phyloP scores from a whole-genome alignment of 2,797 vertebrate species.

The Epinephelus coioides region DNA sequence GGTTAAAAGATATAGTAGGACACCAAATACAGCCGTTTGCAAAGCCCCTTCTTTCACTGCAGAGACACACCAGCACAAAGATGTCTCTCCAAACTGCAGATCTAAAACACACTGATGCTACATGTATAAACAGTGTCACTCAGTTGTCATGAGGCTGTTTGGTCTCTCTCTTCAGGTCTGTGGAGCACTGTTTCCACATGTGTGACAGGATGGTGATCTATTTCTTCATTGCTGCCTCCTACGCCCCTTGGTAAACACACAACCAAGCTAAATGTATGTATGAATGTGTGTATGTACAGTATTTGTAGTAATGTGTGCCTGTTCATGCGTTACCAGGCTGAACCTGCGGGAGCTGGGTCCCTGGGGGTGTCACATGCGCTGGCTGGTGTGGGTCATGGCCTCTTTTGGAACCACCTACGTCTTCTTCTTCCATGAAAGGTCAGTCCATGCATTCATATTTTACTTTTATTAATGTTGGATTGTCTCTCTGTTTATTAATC shows the following conservation, averaged over 20 bases:
- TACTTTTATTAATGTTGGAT: neutral
- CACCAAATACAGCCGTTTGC: neutral
- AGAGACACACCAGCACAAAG: neutral
- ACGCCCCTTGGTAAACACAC: constrained; percentile 93
- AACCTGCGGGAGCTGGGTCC: constrained; percentile 95
- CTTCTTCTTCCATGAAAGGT: constrained; percentile 98
- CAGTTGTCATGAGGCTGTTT: constrained; percentile 29
- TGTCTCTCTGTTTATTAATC: neutral
- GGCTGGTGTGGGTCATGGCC: constrained; percentile 98
- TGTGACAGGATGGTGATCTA: constrained; percentile 97
- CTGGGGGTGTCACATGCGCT: constrained; percentile 97
- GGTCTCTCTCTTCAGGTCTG: constrained; percentile 83
- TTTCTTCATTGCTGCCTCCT: constrained; percentile 97
- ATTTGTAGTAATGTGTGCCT: constrained; percentile 10
- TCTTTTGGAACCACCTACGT: constrained; percentile 92
- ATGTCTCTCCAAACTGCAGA: neutral
- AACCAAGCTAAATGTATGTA: constrained; percentile 1
- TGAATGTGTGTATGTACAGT: neutral
- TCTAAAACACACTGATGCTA: constrained; percentile 22
- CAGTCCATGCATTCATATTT: constrained; percentile 42
- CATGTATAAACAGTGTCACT: constrained; percentile 33
- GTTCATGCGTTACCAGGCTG: constrained; percentile 84
- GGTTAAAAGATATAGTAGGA: neutral
- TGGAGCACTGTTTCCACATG: constrained; percentile 97
- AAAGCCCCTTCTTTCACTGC: neutral